A percentile compares a stretch with the other conserved stretches of the same genome.
Conservation (phyloP, 2,888 invertebrate species). For the Temnothorax unifasciatus region DNA sequence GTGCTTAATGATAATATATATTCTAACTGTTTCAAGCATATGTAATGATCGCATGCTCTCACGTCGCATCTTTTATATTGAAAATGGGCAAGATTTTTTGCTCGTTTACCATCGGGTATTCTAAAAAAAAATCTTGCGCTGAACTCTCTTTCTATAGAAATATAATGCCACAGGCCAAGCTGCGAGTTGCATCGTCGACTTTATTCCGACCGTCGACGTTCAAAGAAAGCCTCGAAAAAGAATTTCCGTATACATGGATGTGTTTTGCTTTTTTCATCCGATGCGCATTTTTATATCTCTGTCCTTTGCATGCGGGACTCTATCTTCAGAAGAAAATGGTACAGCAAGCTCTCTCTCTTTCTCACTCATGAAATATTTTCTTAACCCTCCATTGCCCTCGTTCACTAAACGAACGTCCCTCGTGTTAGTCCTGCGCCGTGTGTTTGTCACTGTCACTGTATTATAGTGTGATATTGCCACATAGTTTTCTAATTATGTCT, state of each 20-base stretch:
- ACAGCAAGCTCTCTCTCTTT: neutral
- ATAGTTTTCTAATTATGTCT: no score
- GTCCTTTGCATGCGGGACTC: conserved; percentile 35
- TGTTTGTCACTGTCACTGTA: no score
- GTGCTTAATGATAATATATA: neutral
- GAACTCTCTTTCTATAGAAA: conserved; percentile 51
- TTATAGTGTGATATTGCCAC: no score
- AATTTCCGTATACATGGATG: conserved; percentile 48
- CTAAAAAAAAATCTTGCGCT: conserved; percentile 36
- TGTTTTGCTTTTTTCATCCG: conserved; percentile 51
- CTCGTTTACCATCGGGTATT: conserved; percentile 25
- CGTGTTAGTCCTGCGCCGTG: no score
- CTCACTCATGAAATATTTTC: neutral
- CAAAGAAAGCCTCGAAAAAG: conserved; percentile 64
- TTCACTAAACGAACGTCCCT: no score
- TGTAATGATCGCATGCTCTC: neutral
- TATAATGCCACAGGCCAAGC: conserved; percentile 48
- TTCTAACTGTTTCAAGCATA: neutral
- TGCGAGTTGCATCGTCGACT: conserved; percentile 38
- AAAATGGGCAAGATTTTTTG: conserved; percentile 24
- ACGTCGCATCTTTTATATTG: neutral
- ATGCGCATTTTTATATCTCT: conserved; percentile 61
- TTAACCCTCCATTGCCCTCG: neutral
- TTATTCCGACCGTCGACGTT: conserved; percentile 46
- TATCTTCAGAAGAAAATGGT: conserved; percentile 56